These are phyloP conservation scores for Andrena camellia DNA, from an alignment of 2,888 invertebrate genomes.

Conservation along the genomic window DNA sequence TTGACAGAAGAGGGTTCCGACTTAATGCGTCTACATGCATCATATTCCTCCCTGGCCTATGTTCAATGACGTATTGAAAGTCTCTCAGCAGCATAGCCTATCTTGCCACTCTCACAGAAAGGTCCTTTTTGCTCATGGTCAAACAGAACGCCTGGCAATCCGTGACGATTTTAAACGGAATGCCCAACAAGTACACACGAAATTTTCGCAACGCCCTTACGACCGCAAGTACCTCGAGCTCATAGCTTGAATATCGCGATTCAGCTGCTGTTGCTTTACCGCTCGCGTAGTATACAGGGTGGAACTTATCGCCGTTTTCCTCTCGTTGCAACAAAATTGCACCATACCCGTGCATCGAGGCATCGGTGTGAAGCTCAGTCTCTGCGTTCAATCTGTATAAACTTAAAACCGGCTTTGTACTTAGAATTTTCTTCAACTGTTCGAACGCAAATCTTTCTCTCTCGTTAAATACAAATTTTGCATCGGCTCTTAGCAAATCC, in stretches of 20 bases:
- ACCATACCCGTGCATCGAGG: background rate
- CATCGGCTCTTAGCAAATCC: constrained; percentile 5
- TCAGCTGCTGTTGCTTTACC: background rate
- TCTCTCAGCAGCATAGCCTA: background rate
- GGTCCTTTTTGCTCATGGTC: background rate
- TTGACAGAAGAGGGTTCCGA: background rate
- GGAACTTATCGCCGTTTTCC: too few relatives aligned
- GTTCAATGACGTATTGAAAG: background rate
- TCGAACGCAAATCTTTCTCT: constrained; percentile 28
- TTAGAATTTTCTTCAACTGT: constrained; percentile 1
- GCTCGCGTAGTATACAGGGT: too few relatives aligned
- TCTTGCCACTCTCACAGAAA: background rate
- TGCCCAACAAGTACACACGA: background rate
- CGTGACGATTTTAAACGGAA: too few relatives aligned
- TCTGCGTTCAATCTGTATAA: constrained; percentile 8
- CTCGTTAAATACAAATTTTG: constrained; percentile 9
- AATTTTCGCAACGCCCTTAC: constrained; percentile 1
- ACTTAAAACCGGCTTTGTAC: constrained; percentile 4
- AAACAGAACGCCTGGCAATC: background rate
- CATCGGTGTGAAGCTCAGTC: constrained; percentile 12
- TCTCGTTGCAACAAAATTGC: background rate
- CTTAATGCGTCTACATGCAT: background rate
- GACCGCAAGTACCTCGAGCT: background rate
- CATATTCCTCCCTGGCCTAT: background rate
- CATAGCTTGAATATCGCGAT: too few relatives aligned